phyloP scores from a whole-genome alignment of 1,140 invertebrate species.

The Planococcus citri region DNA sequence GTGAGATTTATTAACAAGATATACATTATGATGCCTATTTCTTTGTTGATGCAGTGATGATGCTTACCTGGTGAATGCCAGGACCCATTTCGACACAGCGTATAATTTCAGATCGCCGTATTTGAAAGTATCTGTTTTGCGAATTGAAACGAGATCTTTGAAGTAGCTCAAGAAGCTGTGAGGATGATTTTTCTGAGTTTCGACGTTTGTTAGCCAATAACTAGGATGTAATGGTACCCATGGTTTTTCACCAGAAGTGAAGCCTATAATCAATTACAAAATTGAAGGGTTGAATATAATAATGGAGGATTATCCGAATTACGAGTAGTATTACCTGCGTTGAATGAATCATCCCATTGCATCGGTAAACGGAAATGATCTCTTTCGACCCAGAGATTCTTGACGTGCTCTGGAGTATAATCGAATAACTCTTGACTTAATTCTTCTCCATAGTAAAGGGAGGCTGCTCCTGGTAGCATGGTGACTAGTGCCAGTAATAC shows the following conservation, averaged over 20 bases:
- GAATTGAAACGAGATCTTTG: constrained; percentile 34
- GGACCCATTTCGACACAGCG: constrained; percentile 19
- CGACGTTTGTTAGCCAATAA: constrained; percentile 40
- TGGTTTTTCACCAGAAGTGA: constrained; percentile 28
- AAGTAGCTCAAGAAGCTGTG: constrained; percentile 40
- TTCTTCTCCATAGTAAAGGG: constrained; percentile 68
- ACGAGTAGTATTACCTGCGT: neutral
- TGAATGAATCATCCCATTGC: neutral
- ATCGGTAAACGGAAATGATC: neutral
- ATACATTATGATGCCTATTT: neutral
- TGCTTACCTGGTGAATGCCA: constrained; percentile 23
- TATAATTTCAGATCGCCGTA: constrained; percentile 33
- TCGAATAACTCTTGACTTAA: constrained; percentile 55
- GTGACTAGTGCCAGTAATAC: too few species aligned
- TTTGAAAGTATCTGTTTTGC: constrained; percentile 32
- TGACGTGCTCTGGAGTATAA: constrained; percentile 39
- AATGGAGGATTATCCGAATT: too few species aligned
- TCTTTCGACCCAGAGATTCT: constrained; percentile 33
- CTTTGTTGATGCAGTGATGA: too few species aligned
- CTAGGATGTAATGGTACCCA: constrained; percentile 54
- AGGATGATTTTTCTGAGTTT: neutral
- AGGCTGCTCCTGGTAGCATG: constrained; percentile 49
- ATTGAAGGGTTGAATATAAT: too few species aligned
- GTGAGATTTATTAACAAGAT: too few species aligned
- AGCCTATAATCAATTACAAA: neutral